Evolutionary conservation across 64 coral and sea anemone species (phyloP).

Genomic region (Actinia tenebrosa): DNA sequence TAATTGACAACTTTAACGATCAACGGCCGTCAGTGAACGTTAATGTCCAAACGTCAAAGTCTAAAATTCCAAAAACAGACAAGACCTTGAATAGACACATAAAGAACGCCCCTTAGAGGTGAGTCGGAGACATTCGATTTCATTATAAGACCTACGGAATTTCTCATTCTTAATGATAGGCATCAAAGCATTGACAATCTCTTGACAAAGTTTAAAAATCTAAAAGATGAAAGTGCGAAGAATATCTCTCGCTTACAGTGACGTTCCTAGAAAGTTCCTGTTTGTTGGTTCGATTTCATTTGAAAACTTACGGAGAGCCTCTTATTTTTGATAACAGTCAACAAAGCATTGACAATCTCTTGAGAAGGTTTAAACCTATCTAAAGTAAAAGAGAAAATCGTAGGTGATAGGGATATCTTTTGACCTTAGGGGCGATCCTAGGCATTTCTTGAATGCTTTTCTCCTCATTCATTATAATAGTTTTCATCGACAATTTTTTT

Average conservation of each 20-base stretch:
- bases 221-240: neutral
- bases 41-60: slow-evolving; percentile 90
- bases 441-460: no score
- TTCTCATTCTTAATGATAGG: neutral
- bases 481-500: no score
- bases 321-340: neutral
- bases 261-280: neutral
- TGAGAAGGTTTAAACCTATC: no score
- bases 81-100: neutral
- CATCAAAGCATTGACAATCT: slow-evolving; percentile 12
- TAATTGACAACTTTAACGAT: slow-evolving; percentile 21
- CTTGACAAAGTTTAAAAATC: neutral
- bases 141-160: neutral
- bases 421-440: no score
- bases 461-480: no score
- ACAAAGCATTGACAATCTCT: no score
- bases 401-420: no score
- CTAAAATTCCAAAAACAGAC: slow-evolving; percentile 64
- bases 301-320: neutral
- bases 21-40: slow-evolving; percentile 87
- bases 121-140: neutral
- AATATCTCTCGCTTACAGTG: neutral
- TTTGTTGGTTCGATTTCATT: neutral
- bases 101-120: slow-evolving; percentile 1
- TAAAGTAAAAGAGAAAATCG: no score